Evolutionary conservation across 2,888 invertebrate species (phyloP).

Genomic region (Zaprionus lineosus): DNA sequence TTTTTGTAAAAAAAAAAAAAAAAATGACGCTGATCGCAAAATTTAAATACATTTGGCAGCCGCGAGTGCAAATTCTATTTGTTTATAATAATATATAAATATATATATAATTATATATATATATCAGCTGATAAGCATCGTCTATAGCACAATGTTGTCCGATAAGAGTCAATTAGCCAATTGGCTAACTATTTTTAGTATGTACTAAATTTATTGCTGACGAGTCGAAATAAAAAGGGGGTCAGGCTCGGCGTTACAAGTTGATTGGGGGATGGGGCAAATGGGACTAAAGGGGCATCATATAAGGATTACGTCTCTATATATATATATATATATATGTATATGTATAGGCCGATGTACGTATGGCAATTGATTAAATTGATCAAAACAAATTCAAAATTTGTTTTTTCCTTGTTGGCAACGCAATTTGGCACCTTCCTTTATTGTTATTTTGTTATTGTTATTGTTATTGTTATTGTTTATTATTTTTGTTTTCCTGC

Average conservation of each 20-base stretch:
- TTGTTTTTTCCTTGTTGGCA: no score
- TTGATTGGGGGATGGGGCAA: neutral
- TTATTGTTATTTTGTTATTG: no score
- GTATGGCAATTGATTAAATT: no score
- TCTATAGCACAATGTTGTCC: neutral
- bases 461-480: no score
- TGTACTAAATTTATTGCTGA: conserved; percentile 23
- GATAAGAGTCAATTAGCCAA: conserved; percentile 32
- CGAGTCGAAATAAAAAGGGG: neutral
- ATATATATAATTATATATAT: conserved; percentile 1
- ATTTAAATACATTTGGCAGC: no score
- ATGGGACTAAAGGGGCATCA: neutral
- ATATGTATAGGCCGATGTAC: no score
- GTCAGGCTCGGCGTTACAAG: neutral
- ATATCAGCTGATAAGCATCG: conserved; percentile 25
- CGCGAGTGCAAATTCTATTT: no score
- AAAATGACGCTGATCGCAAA: neutral
- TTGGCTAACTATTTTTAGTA: conserved; percentile 37
- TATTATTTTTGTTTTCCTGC: no score
- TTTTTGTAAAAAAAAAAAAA: neutral
- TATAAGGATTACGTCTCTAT: neutral
- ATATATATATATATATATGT: neutral
- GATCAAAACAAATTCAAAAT: no score
- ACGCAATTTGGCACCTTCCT: no score
- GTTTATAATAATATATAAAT: neutral